Evolutionary conservation across 2,797 vertebrate genomes (phyloP).

Genomic region (Poliocrania exsul): DNA sequence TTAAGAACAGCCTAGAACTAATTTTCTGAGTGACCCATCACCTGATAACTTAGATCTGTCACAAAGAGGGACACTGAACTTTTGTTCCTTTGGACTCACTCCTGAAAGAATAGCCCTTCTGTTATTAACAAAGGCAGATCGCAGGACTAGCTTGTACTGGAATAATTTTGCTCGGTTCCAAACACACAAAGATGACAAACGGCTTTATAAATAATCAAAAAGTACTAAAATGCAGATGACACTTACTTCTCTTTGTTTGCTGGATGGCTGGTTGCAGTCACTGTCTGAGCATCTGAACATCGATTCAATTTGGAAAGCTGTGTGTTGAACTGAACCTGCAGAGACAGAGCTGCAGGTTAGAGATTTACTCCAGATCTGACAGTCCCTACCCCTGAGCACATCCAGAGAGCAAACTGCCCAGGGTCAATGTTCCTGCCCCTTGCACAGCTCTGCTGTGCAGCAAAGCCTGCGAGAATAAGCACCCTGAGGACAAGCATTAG

Average conservation of each 20-base stretch:
- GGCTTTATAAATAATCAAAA: neutral
- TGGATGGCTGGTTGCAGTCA: slow-evolving; percentile 18
- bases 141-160: neutral
- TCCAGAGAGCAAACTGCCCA: neutral
- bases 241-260: slow-evolving; percentile 85
- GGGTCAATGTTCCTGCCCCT: neutral
- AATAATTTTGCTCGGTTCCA: neutral
- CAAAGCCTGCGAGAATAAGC: neutral
- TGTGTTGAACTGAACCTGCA: slow-evolving; percentile 84
- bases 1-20: neutral
- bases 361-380: neutral
- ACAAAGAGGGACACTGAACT: neutral
- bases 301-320: slow-evolving; percentile 70
- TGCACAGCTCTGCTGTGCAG: neutral
- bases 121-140: neutral
- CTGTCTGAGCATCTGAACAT: slow-evolving; percentile 33
- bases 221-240: neutral
- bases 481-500: neutral
- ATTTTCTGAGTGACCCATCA: neutral
- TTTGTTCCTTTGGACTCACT: neutral
- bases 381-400: accelerated
- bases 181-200: neutral
- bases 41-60: neutral
- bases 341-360: neutral
- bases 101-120: neutral